phyloP scores from a whole-genome alignment of 2,888 invertebrate genomes.

The Agriopis aurantiaria region DNA sequence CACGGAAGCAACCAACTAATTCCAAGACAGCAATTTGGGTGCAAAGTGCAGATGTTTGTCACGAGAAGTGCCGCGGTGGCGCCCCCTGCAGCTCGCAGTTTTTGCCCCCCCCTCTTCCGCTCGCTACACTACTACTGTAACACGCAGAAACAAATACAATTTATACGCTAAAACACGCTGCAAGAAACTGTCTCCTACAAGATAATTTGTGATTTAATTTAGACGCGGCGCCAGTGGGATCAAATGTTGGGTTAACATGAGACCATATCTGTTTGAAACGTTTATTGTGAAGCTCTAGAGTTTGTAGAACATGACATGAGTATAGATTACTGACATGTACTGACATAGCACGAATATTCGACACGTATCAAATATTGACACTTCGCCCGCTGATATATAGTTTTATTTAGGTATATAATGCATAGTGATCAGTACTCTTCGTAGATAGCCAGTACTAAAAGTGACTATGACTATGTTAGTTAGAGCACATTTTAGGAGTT shows the following conservation, averaged over 20 bases:
- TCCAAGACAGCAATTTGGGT: not conserved
- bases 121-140: not conserved
- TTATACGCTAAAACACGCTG: not conserved
- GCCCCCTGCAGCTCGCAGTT: not conserved
- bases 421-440: too few species aligned
- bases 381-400: too few species aligned
- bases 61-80: not conserved
- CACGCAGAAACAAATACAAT: conserved; percentile 8
- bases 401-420: too few species aligned
- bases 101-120: not conserved
- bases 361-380: too few species aligned
- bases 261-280: not conserved
- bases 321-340: too few species aligned
- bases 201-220: not conserved
- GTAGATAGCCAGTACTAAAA: too few species aligned
- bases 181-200: not conserved
- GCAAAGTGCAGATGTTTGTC: conserved; percentile 15
- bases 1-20: not conserved
- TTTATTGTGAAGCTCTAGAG: too few species aligned
- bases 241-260: not conserved
- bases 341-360: too few species aligned
- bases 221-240: not conserved
- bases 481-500: too few species aligned
- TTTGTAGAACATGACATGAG: too few species aligned
- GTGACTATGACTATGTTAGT: too few species aligned